Percentiles rank a stretch among this genome's conserved stretches.
Conservation (phyloP, 2,113 vertebrate species). For the Uropsilus gracilis region DNA sequence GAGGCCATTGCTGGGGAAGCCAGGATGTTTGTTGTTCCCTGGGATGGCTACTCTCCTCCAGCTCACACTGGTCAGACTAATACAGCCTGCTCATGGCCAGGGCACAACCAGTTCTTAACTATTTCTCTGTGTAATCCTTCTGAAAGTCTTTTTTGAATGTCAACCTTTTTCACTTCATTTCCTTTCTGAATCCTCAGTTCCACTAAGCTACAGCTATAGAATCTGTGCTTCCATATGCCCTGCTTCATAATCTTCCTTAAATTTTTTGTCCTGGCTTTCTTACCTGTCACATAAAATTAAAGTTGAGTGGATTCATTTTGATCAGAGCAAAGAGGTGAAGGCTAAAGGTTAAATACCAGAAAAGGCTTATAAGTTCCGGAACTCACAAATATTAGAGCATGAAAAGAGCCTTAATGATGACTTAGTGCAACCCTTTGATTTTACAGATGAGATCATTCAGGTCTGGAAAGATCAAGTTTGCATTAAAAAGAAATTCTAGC, state of each 20-base stretch:
- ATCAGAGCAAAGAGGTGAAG: not conserved
- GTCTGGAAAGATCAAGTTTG: not conserved
- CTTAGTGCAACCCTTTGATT: not conserved
- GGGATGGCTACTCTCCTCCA: not conserved
- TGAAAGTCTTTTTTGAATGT: not conserved
- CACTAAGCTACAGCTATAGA: not conserved
- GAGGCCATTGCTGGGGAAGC: accelerated
- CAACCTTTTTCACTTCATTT: not conserved
- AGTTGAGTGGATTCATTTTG: not conserved
- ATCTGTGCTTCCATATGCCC: not conserved
- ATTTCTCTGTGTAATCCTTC: not conserved
- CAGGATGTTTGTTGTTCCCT: not conserved
- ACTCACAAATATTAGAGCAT: not conserved
- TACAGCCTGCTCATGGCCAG: not conserved
- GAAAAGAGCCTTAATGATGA: conserved; percentile 11
- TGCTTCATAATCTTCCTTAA: not conserved
- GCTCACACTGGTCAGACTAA: not conserved
- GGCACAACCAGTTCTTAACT: not conserved
- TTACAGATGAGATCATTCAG: conserved; percentile 27
- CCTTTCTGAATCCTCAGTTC: not conserved
- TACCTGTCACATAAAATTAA: conserved; percentile 16
- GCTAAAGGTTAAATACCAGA: conserved; percentile 41
- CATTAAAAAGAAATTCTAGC: not conserved
- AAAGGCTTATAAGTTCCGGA: conserved; percentile 35
- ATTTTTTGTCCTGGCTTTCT: conserved; percentile 2